These are phyloP conservation scores for Dendrophyllia cribrosa DNA, from an alignment of 64 coral and sea anemone species.

Conservation along the genomic window DNA sequence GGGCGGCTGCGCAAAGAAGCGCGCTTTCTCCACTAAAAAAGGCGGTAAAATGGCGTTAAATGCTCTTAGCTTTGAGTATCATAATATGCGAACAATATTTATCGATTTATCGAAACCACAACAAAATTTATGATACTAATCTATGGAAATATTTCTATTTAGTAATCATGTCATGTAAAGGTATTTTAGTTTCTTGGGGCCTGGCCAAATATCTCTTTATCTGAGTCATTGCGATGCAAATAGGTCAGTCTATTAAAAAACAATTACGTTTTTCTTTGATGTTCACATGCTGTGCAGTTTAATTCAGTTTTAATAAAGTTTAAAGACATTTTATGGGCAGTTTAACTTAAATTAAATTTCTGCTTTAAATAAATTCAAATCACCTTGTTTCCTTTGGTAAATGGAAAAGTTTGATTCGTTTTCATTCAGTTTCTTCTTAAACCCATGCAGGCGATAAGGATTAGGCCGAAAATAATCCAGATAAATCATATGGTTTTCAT, in stretches of 20 bases:
- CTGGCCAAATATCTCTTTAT: background rate
- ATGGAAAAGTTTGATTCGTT: too few species aligned
- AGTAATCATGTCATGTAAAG: background rate
- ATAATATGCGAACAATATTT: background rate
- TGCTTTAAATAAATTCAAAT: too few species aligned
- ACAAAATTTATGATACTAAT: background rate
- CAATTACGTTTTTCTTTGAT: background rate
- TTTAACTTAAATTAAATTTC: background rate
- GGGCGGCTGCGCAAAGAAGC: background rate
- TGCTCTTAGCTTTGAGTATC: background rate
- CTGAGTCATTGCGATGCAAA: background rate
- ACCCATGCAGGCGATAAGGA: too few species aligned
- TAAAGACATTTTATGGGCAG: background rate
- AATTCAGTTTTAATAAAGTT: background rate
- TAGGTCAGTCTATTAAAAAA: background rate
- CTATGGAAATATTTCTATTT: background rate
- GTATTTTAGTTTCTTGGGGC: background rate
- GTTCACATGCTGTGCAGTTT: background rate
- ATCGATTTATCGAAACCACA: background rate
- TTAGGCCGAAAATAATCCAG: too few species aligned
- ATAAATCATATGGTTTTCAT: too few species aligned
- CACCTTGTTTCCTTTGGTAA: too few species aligned
- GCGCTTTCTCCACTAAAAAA: background rate
- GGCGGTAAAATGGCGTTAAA: background rate
- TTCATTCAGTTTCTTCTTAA: too few species aligned